Evolutionary conservation across 2,797 vertebrate genomes (phyloP), one percentile per base, ranked within the genome.

Genomic region (Brotula barbata): DNA sequence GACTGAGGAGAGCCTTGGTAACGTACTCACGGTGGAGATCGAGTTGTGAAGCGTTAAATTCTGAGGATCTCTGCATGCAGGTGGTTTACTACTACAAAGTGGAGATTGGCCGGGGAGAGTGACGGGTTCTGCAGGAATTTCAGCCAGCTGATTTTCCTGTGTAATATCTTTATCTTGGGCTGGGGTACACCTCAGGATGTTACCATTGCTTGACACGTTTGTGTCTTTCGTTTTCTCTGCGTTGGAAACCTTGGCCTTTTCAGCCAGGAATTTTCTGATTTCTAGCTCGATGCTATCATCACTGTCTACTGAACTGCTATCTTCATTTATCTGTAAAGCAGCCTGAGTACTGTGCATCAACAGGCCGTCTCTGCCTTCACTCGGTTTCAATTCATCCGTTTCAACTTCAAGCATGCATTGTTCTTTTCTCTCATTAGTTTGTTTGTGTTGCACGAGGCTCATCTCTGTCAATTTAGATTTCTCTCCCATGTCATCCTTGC

Each of bases 211-310:
- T 2, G 58, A 57, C 3, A 53, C 25, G 3, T 73, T 63, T 40
- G 34, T 67, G 5, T 79, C 71, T 71, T 75, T 72, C 37, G 46
- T 50, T 75, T 76, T 73, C 20, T 75, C 78, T n/a, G 63, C 13
- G 0, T 75, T 58, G 1, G 93, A 90, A 59, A 90, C 93, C 85
- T 92, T 95, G 15, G 96, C 96, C 63, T 95, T 98, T 71, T 97
- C 94, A 2, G 97, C 95, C 67, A 98, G 80, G 71, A 98, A 99
- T 77, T 70, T 94, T 60, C 87, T 85, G 21, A 98, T 98, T 87
- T 98, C 97, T 58, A 91, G 94, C 71, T 99, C 96, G 0, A 98
- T 98, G 90, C 96, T 95, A 66, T 98, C 96, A 0, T 99, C 94
- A 0, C 96, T 99, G 82, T 98, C 96, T 16, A 95, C 92, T 0